Evolutionary conservation across 2,797 vertebrate species (phyloP), one percentile per base, ranked within the genome.

Genomic region (Ctenochaetus hawaiiensis): DNA sequence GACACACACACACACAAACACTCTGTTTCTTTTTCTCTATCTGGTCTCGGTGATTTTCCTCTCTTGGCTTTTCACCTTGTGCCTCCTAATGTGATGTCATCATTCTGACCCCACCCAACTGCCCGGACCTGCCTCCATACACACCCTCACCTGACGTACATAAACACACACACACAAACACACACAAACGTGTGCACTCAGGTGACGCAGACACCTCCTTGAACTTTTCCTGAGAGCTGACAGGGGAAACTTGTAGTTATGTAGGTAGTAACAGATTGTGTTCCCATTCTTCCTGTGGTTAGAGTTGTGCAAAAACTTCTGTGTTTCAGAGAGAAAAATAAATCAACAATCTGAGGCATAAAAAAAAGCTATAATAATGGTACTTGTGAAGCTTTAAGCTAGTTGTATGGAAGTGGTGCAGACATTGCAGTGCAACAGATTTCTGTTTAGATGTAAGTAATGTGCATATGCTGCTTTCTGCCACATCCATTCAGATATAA

Each of bases 91-190:
- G 61, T 70, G 47, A 83, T 61, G 68, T 84, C 82, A 79, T 48
- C 70, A 13, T 34, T 52, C 49, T 74, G 72, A 70, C 72, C 49
- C 56, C 75, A 63, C 85, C 89, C 84, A 69, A 44, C 72, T 70
- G 68, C 74, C 73, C 17, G 2, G 79, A 88, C 86, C 87, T 64
- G 90, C 90, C 88, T 79, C 73, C 85, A 67, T 47, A 85, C 91
- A 91, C 89, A 83, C 92, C 87, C 67, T 82, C 57, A 86, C 72
- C 81, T 89, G 87, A 89, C 53, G 18, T 18, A 84, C 73, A 30
- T 45, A 75, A 66, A 75, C 68, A 73, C 37, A 41, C 67, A 23
- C 34, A 30, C 37, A 44, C 64, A 45, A 22, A 48, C 45, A 49
- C 61, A 34, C 62, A 18, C 66, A 63, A 49, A 72, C 67, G 57